phyloP scores from a whole-genome alignment of 1,140 invertebrate species.

The Protaetia brevitarsis region DNA sequence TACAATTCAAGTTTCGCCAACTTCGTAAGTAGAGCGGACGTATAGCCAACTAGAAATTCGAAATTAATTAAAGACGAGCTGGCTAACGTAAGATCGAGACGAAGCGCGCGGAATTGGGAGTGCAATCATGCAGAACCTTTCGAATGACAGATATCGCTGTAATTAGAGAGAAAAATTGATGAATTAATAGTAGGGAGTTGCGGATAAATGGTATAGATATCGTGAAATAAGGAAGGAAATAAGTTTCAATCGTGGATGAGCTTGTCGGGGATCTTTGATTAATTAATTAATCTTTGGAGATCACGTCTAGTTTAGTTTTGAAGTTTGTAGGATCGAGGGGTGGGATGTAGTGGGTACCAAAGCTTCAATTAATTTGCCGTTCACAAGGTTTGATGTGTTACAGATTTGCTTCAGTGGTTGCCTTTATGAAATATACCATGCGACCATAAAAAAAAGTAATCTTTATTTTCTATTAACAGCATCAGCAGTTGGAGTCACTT shows the following conservation, averaged over 20 bases:
- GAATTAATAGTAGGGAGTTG: neutral
- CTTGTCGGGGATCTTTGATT: no score
- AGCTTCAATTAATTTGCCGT: no score
- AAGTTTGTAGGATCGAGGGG: no score
- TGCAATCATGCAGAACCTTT: no score
- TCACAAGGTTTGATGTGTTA: no score
- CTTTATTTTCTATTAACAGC: slow-evolving; percentile 26
- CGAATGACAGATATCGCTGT: neutral
- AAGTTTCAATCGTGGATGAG: no score
- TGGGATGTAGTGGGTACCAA: no score
- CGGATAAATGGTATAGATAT: neutral
- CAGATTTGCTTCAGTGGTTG: no score
- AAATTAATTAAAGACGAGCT: slow-evolving; percentile 2
- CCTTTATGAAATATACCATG: neutral
- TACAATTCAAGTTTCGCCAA: slow-evolving; percentile 38
- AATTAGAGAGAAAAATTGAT: slow-evolving; percentile 14
- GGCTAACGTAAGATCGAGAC: neutral
- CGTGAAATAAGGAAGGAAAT: no score
- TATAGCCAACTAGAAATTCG: neutral
- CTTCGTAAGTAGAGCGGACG: slow-evolving; percentile 36
- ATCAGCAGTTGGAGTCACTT: slow-evolving; percentile 24
- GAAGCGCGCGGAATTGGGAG: no score
- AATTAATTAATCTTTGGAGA: no score
- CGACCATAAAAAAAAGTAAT: neutral
- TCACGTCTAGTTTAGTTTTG: no score